Evolutionary conservation across 1,140 invertebrate genomes (phyloP), one percentile per base, ranked within the genome.

Genomic region (Lepidostoma basale): DNA sequence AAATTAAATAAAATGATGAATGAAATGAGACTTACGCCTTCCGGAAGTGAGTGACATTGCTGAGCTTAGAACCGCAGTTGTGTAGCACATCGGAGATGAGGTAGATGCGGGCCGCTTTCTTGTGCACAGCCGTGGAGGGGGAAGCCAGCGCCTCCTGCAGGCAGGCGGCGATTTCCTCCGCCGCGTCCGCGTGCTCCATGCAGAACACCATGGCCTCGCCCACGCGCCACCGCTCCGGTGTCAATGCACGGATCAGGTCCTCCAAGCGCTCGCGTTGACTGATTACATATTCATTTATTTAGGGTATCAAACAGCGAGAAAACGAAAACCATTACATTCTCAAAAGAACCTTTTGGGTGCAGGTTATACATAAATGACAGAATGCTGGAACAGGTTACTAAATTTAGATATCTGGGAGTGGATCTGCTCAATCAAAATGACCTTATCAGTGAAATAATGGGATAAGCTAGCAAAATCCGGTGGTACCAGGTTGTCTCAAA

Each of bases 151-250:
- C 90, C 76, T 96, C 93, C 5, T 86, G 84, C 66, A 99, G 90
- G 77, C 94, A 97, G 70, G 96, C 92, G 47, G 95, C 92, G 63
- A 99, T 95, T 84, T 99, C 97, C 76, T 97, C 93, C 16, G 94
- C 94, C 47, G 96, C 94, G 81, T 98, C 97, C 18, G 96, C 95
- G 83, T 99, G 97, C 77, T 99, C 97, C 63, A 99, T 92, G 81
- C 97, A 99, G 87, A 97, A 99, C 20, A 98, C 91, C 98, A 99
- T 99, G 0, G 91, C 91, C 79, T 98, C 96, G 12, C 92, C 96
- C 65, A 98, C 89, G 79, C 90, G 92, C 56, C 87, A 81, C 72
- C 93, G 86, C 77, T 98, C 93, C 0, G 96, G 95, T 0, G 90
- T 91, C 72, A 99, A 86, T 66, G 90, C 89, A 36, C 96, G 85